A percentile compares a stretch with the other conserved stretches of the same genome.
phyloP scores from a whole-genome alignment of 2,888 invertebrate genomes.

The Diachrysia chrysitis region DNA sequence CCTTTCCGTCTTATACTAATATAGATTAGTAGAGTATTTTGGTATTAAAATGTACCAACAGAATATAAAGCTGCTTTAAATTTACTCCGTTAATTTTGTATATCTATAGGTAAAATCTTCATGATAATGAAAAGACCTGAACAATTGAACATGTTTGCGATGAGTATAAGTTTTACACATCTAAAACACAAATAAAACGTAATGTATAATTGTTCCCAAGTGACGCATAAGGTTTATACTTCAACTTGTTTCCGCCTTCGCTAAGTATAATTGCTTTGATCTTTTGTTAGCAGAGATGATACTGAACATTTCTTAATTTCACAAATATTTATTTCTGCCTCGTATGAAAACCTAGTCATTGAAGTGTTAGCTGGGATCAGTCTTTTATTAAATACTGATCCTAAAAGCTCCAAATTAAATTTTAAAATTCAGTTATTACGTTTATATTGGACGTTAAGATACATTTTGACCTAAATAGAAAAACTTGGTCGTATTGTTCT shows the following conservation, averaged over 20 bases:
- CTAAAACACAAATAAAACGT: slow-evolving; percentile 2
- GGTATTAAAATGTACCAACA: too few species aligned
- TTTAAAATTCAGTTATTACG: too few species aligned
- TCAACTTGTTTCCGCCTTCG: background rate
- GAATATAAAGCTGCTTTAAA: too few species aligned
- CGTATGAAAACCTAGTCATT: background rate
- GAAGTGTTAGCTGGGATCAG: too few species aligned
- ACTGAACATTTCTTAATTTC: background rate
- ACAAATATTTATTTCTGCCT: background rate
- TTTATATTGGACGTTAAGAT: too few species aligned
- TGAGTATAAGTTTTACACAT: background rate
- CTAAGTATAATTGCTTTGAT: slow-evolving; percentile 4
- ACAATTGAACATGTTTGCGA: background rate
- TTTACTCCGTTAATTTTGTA: too few species aligned
- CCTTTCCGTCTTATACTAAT: too few species aligned
- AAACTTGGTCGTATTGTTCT: slow-evolving; percentile 22
- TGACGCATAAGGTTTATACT: slow-evolving; percentile 1
- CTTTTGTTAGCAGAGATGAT: slow-evolving; percentile 2
- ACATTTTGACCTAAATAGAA: slow-evolving; percentile 15
- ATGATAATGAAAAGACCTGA: background rate
- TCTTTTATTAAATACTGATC: too few species aligned
- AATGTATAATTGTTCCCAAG: slow-evolving; percentile 1
- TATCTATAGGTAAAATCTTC: too few species aligned
- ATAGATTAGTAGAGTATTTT: too few species aligned
- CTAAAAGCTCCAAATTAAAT: too few species aligned